phyloP scores from a whole-genome alignment of 2,888 invertebrate species.

The Drosophila neoperkinsi region DNA sequence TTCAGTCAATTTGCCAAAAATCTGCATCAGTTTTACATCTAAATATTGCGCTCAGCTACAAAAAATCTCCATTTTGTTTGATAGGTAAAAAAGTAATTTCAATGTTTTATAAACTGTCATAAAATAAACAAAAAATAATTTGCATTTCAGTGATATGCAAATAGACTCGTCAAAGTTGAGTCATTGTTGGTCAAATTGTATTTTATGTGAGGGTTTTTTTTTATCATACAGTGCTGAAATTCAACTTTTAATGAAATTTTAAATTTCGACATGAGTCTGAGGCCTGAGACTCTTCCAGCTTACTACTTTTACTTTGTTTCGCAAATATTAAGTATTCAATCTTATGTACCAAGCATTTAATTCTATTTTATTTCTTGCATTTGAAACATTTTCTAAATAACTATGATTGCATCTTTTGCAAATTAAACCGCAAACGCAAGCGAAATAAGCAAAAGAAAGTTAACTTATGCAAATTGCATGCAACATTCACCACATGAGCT shows the following conservation, averaged over 20 bases:
- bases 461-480: conserved; percentile 12
- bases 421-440: conserved; percentile 10
- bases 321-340: not conserved
- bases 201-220: not conserved
- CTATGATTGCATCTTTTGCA: conserved; percentile 20
- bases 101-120: not conserved
- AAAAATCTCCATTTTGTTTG: not conserved
- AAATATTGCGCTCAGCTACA: not conserved
- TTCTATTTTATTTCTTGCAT: not conserved
- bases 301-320: not conserved
- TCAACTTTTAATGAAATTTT: not conserved
- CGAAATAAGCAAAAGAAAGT: not conserved
- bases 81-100: not conserved
- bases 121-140: not conserved
- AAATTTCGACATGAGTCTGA: not conserved
- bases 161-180: not conserved
- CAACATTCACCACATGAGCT: conserved; percentile 16
- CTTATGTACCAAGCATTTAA: too few species aligned
- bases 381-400: not conserved
- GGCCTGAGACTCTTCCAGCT: not conserved
- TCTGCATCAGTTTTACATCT: not conserved
- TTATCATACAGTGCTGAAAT: not conserved
- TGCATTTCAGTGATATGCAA: not conserved
- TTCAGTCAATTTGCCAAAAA: conserved; percentile 3
- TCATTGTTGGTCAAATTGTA: not conserved